Evolutionary conservation across 2,888 invertebrate genomes (phyloP).

Genomic region (Pseudolycoriella hygida): DNA sequence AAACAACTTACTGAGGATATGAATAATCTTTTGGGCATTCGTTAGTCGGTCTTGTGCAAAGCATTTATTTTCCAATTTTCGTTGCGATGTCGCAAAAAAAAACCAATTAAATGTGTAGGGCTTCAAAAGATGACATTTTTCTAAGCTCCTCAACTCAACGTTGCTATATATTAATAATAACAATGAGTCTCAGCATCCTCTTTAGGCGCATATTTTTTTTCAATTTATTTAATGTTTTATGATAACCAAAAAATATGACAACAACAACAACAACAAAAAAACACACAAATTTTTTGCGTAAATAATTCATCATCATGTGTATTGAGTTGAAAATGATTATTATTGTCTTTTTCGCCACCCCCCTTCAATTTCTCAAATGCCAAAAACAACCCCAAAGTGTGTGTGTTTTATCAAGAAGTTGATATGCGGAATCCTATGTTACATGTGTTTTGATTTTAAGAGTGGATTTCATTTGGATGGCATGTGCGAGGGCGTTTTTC

Average conservation of each 20-base stretch:
- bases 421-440: background rate
- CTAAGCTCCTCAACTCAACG: too few relatives aligned
- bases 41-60: too few relatives aligned
- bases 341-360: background rate
- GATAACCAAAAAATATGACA: background rate
- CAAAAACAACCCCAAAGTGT: background rate
- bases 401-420: background rate
- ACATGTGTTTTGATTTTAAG: background rate
- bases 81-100: background rate
- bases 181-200: too few relatives aligned
- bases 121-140: slow-evolving; percentile 1
- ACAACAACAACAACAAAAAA: background rate
- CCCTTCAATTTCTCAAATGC: background rate
- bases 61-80: too few relatives aligned
- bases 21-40: too few relatives aligned
- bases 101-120: background rate
- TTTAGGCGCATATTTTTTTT: background rate
- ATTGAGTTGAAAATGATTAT: slow-evolving; percentile 1
- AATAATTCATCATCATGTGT: background rate
- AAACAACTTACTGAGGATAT: too few relatives aligned
- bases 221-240: background rate
- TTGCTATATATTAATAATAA: too few relatives aligned
- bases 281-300: background rate
- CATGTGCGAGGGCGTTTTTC: too few relatives aligned
- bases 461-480: background rate